phyloP scores from a whole-genome alignment of 1,140 invertebrate species.

The Sycobia sp. region DNA sequence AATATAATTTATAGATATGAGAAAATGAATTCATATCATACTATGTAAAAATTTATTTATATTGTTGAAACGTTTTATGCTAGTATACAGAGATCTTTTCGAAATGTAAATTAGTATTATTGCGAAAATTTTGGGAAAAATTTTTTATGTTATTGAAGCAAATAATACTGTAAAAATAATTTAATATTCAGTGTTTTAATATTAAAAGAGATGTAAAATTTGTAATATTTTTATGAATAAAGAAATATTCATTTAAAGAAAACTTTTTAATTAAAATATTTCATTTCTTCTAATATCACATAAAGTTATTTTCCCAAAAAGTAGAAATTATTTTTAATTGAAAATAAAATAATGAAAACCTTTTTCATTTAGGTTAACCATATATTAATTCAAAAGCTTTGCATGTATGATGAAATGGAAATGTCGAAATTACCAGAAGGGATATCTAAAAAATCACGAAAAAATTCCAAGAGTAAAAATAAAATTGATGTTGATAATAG shows the following conservation, averaged over 20 bases:
- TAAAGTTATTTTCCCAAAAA: conserved; percentile 23
- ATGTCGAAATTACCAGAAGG: neutral
- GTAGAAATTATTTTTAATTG: neutral
- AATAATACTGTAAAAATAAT: neutral
- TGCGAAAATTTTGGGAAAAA: conserved; percentile 26
- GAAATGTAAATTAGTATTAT: neutral
- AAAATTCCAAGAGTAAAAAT: neutral
- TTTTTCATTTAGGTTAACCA: neutral
- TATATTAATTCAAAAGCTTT: conserved; percentile 7
- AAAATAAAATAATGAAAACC: neutral
- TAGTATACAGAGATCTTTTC: no score
- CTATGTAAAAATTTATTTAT: no score
- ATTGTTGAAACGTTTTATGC: no score
- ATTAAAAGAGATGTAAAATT: neutral
- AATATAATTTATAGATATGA: no score
- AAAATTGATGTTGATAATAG: neutral
- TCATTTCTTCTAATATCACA: neutral
- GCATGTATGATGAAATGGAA: conserved; percentile 15
- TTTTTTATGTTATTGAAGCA: neutral
- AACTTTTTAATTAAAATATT: neutral
- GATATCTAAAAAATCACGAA: neutral
- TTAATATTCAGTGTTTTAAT: neutral
- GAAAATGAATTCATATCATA: no score
- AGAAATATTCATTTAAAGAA: neutral
- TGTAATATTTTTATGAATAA: conserved; percentile 12